Evolutionary conservation across 2,797 vertebrate genomes (phyloP), one percentile per base, ranked within the genome.

Genomic region (Pseudochirops corinnae): DNA sequence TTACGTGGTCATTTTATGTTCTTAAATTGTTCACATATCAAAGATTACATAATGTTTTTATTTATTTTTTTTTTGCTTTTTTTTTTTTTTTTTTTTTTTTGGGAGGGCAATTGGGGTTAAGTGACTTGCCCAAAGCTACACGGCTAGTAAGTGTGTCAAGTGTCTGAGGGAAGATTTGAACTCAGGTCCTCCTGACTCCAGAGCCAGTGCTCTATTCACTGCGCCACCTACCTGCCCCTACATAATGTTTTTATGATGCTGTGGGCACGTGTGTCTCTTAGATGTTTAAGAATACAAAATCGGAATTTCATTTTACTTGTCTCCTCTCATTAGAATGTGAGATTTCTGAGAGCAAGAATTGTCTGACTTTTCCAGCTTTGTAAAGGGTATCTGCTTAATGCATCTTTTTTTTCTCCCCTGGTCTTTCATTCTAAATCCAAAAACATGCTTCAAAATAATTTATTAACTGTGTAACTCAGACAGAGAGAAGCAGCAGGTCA

Each of bases 221-320:
- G 46, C 2, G 46, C 46, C 46, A 46, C 46, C 46, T 46, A 46
- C 1, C 46, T 46, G 46, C 46, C 46, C 46, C 46, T 46, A 46
- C 46, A 46, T 46, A 46, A 46, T 46, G 46, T 46, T 96, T 97
- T 97, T 91, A 95, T 58, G 55, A 53, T 57, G 90, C 96, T 92
- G 92, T 93, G 57, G 92, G 92, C 90, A 94, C 0, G 92, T 0
- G 1, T 24, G 56, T 97, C 97, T 95, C 96, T 90, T 97, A 95
- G 96, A 97, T 93, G 60, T 46, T 97, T 87, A 92, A 91, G 95
- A 93, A 82, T 0, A 90, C 97, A 95, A 96, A 98, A 96, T 60
- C 56, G 94, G 96, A 97, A 90, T 96, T 96, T 94, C 90, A 82
- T 98, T 98, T 98, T 93, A 74, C 97, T 97, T 96, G 39, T 82